A percentile compares a stretch with the other conserved stretches of the same genome.
phyloP scores from a whole-genome alignment of 1,140 invertebrate genomes.

The Saccostrea glomerata region DNA sequence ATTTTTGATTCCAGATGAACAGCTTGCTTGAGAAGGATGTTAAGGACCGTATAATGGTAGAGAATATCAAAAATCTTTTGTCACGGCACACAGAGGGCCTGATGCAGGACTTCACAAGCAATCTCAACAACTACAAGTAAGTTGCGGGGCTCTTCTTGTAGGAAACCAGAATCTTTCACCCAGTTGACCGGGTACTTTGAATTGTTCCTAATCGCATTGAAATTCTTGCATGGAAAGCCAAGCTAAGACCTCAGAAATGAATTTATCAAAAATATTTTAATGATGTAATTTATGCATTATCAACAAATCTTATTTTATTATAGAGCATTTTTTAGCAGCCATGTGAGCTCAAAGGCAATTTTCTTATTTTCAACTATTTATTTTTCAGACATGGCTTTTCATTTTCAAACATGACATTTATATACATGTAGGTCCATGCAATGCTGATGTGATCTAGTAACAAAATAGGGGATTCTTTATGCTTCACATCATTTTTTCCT shows the following conservation, averaged over 20 bases:
- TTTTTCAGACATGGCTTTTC: slow-evolving; percentile 22
- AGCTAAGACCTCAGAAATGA: neutral
- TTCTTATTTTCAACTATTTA: neutral
- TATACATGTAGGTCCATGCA: slow-evolving; percentile 16
- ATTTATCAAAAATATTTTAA: no score
- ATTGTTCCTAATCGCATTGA: neutral
- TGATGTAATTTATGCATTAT: no score
- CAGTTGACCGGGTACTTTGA: neutral
- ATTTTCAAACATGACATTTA: slow-evolving; percentile 25
- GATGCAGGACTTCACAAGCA: slow-evolving; percentile 60
- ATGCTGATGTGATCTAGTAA: neutral
- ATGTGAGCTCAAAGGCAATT: no score
- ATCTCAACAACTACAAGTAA: slow-evolving; percentile 64
- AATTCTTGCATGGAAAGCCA: neutral
- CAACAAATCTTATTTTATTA: no score
- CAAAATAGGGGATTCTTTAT: neutral
- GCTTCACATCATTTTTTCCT: neutral
- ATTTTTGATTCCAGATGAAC: neutral
- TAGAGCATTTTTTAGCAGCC: no score
- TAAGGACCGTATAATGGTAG: slow-evolving; percentile 59
- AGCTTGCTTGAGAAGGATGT: slow-evolving; percentile 61
- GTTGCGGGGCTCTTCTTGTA: neutral
- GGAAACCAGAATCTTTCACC: neutral
- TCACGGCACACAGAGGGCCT: slow-evolving; percentile 61
- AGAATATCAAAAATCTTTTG: slow-evolving; percentile 63